A percentile compares a stretch with the other conserved stretches of the same genome.
Conservation (phyloP, 2,113 vertebrate species). For the Psittacula cyanocephala region DNA sequence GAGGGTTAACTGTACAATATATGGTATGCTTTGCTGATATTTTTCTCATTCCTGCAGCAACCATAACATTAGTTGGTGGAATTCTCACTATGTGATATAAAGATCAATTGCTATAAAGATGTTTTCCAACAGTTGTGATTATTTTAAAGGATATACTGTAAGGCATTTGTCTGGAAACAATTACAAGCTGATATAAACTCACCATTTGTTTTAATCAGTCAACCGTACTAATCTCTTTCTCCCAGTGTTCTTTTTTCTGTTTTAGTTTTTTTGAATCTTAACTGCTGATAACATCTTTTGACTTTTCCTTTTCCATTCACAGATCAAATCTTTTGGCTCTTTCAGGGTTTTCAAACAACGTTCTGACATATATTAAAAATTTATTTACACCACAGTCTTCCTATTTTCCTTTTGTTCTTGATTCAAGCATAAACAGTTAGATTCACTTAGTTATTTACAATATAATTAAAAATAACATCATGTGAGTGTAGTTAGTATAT, state of each 20-base stretch:
- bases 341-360: not conserved
- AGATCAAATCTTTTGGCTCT: not conserved
- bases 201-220: not conserved
- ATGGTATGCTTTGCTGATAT: not conserved
- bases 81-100: not conserved
- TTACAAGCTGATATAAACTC: constrained; percentile 5
- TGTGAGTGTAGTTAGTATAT: not conserved
- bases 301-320: not conserved
- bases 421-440: not conserved
- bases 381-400: not conserved
- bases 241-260: not conserved
- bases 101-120: not conserved
- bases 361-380: not conserved
- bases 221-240: not conserved
- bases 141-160: not conserved
- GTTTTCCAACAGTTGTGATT: not conserved
- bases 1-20: not conserved
- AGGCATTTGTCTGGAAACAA: constrained; percentile 33
- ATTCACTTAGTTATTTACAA: not conserved
- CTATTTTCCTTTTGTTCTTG: not conserved
- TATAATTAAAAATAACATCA: not conserved
- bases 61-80: not conserved
- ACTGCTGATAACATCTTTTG: not conserved
- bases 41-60: not conserved
- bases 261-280: not conserved